Evolutionary conservation across 92 coral and sea anemone genomes (phyloP), one percentile per base, ranked within the genome.

Genomic region (Nematostella vectensis): DNA sequence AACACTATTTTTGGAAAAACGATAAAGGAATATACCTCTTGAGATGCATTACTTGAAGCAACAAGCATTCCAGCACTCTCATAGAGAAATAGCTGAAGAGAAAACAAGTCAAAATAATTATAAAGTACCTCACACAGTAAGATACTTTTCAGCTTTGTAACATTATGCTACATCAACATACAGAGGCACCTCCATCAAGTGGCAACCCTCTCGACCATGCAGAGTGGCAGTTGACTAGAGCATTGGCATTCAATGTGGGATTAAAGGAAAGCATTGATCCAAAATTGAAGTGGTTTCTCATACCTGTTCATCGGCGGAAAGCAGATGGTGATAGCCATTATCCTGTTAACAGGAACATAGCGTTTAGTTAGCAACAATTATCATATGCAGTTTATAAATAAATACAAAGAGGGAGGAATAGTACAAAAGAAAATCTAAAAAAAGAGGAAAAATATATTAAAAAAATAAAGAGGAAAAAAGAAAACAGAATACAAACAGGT

Each of bases 31-130:
- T 37, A 16, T 59, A 91, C 98, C 98, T 91, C 98, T 63, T 76
- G 82, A 24, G 83, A 77, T 13, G 93, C 74, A 15, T 93, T 93
- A 56, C 96, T 86, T 10, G 80, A 83, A n/a, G 80, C 96, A 27
- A 91, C 75, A 12, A 91, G 74, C 65, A 91, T 81, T 11, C 98
- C 98, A 47, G 91, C 96, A 78, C 88, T 87, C 74, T 91, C 98
- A 67, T 91, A 91, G 13, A 91, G 63, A 72, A 91, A 91, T 64
- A 91, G 58, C 87, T 85, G 33, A 25, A 58, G 47, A 12, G 15
- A 48, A 59, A 50, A 11, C 25, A 28, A 69, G 1, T 29, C 29
- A 8, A 8, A 48, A 3, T 22, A 40, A 22, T 3, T 48, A 17
- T 0, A 27, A 29, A 51, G 8, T 1, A 39, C n/a, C n/a, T n/a